Percentiles rank a stretch among this genome's conserved stretches.
phyloP scores from a whole-genome alignment of 2,113 vertebrate genomes.

The Oenanthe melanoleuca region DNA sequence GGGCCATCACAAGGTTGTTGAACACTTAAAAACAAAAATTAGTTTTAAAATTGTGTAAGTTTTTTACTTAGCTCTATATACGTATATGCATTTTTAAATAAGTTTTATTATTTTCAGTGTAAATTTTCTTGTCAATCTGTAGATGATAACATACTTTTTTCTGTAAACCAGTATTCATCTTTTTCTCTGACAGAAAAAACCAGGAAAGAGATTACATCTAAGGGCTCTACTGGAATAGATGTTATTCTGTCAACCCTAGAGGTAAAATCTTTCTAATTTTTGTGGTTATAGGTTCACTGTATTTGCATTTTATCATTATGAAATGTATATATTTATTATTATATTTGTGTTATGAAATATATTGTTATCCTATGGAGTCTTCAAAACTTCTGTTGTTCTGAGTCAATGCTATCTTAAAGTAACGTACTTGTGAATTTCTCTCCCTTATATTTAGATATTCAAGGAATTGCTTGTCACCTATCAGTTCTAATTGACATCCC shows the following conservation, averaged over 20 bases:
- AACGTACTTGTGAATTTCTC: neutral
- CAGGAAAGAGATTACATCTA: constrained; percentile 93
- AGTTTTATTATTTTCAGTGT: neutral
- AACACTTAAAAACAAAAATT: neutral
- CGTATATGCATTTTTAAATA: neutral
- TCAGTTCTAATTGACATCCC: neutral
- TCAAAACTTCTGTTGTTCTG: neutral
- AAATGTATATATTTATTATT: neutral
- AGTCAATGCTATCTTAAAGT: neutral
- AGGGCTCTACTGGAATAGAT: constrained; percentile 93
- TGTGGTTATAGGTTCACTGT: neutral
- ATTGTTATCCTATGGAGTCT: neutral
- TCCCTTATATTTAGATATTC: neutral
- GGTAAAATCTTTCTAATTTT: constrained; percentile 71
- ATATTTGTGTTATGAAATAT: neutral
- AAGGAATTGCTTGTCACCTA: neutral
- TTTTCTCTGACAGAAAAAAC: constrained; percentile 87
- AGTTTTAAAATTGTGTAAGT: neutral
- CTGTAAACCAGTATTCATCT: neutral
- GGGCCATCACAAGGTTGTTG: neutral
- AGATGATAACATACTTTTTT: accelerated
- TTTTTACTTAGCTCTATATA: neutral
- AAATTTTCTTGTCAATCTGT: neutral
- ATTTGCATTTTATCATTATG: neutral
- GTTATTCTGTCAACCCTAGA: constrained; percentile 89